A percentile compares a stretch with the other conserved stretches of the same genome.
These are phyloP conservation scores for Aleiodes sp. DNA, from an alignment of 1,140 invertebrate genomes.

Conservation along the genomic window DNA sequence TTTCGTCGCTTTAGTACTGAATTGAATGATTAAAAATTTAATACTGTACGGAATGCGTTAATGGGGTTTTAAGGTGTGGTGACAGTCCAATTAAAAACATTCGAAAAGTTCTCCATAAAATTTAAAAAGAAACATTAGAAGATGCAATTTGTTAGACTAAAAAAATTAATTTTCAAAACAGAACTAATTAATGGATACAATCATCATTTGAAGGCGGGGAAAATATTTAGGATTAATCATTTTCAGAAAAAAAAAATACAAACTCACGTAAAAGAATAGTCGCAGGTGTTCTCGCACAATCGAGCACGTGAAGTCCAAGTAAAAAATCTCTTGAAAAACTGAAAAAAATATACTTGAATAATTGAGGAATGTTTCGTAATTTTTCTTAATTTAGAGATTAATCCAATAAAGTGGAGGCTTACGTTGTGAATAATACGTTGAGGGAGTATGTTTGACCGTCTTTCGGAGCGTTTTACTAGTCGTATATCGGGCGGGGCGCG, in stretches of 20 bases:
- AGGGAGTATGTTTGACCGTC: constrained; percentile 37
- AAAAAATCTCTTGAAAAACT: neutral
- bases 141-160: neutral
- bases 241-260: neutral
- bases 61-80: too few relatives aligned
- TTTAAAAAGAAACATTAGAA: neutral
- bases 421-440: constrained; percentile 17
- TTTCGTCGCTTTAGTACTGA: too few relatives aligned
- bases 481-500: constrained; percentile 54
- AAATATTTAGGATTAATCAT: too few relatives aligned
- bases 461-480: constrained; percentile 41
- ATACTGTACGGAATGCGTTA: too few relatives aligned
- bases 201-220: constrained; percentile 11
- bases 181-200: constrained; percentile 1
- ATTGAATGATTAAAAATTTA: too few relatives aligned
- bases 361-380: neutral
- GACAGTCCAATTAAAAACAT: too few relatives aligned
- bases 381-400: neutral
- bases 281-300: neutral
- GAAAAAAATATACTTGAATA: constrained; percentile 4
- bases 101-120: too few relatives aligned
- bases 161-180: neutral
- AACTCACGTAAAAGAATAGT: constrained; percentile 23
- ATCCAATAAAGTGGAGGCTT: constrained; percentile 1
- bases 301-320: neutral